Evolutionary conservation across 2,797 vertebrate species (phyloP), one percentile per base, ranked within the genome.

Genomic region (Cryptoblepharus egeriae): DNA sequence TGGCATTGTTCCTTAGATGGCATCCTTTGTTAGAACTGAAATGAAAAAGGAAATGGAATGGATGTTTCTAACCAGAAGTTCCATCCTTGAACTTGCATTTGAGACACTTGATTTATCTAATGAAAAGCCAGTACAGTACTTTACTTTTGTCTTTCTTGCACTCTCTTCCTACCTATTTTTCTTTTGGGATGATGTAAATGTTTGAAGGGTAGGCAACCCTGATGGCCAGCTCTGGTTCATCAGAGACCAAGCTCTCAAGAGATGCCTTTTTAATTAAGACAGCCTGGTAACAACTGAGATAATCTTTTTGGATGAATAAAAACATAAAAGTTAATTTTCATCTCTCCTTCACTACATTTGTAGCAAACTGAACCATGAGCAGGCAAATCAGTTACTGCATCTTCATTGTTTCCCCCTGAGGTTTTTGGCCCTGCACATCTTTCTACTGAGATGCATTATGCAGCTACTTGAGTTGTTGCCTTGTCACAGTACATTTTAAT

Each of bases 221-320:
- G 72, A 32, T 58, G 45, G 42, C 39, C 32, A 70, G 55, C 45
- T 79, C 52, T 37, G 67, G 24, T 68, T 60, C 22, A 60, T 6
- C 30, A 58, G 60, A 67, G 69, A 55, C 52, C n/a, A 32, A 12
- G 6, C 52, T 74, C 63, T 28, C 30, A 16, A 20, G 49, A 79
- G 52, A 32, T 57, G 52, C 20, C 37, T 58, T 75, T 55, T n/a
- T 58, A 74, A 84, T 84, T 79, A 45, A 74, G 52, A n/a, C 52
- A 74, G 18, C 30, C 45, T 55, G 26, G 8, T 22, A 65, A 37
- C 45, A 37, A 70, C 26, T 65, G 49, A 30, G 32, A 42, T 67
- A 58, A 77, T 13, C 35, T 77, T 49, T 67, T 67, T 15, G 69
- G 20, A 35, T 37, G 4, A n/a, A 77, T 42, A 72, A 71, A 83